Base-by-base conservation (phyloP, 2,113 vertebrate species). In the Phrynosoma platyrhinos region DNA sequence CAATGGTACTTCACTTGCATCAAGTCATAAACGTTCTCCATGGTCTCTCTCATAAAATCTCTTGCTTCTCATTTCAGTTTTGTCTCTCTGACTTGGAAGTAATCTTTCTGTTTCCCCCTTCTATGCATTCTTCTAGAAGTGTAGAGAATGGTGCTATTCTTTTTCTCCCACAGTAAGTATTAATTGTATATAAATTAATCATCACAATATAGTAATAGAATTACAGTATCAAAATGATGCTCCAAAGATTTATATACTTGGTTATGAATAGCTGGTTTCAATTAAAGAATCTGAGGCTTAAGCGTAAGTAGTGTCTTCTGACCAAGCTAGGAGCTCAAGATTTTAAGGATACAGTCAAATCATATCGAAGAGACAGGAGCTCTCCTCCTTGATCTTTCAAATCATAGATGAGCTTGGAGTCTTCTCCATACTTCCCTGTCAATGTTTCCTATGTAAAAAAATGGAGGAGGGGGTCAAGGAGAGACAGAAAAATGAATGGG, bases 341-440 rank as follows among this genome's bases (percentile, higher is more conserved):
- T 53, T 62, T 47, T 79, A 64, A 98, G 98, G 99, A 99, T 99
- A 99, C 98, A 86, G 99, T 99, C 84, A 99, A 98, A 95, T 99
- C 99, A 1, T 99, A 99, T 94, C 99, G 98, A 90, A 99, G 97
- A 30, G 99, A 98, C 87, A 99, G 96, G 90, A 99, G 97, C 95
- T 99, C 98, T 87, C 99, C 99, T 84, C 99, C 99, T 91, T 99
- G 99, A 92, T 99, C 98, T 86, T 99, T 99, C 36, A 99, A 96
- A 91, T 99, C 98, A 0, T 99, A 99, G 94, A 99, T 99, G 86
- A 99, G 98, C 93, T 99, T 99, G 0, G 99, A 99, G 87, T 99
- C 99, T 94, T 99, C 99, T 4, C 99, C 99, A 0, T 99, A 99
- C 87, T 99, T 99, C 82, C 99, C 99, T 0, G 97, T 99, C 89